Conservation (phyloP, 92 coral and sea anemone genomes). For the Heteractis magnifica region DNA sequence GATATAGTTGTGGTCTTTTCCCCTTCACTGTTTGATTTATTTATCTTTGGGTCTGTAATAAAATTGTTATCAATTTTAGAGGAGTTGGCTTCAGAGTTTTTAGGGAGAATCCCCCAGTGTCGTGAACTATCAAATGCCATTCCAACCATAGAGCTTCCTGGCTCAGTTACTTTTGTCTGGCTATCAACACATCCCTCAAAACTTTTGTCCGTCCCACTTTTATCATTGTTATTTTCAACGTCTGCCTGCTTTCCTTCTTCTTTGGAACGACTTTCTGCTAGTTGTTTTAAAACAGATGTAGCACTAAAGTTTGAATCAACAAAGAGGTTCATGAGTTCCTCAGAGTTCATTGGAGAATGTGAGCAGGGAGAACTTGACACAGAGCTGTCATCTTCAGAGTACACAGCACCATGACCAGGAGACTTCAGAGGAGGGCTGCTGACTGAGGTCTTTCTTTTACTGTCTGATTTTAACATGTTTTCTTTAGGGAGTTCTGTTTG, state of each 20-base stretch:
- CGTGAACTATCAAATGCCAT: not conserved
- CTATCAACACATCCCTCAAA: not conserved
- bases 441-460: constrained; percentile 14
- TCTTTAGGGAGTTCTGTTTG: constrained; percentile 19
- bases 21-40: not conserved
- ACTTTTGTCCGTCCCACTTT: not conserved
- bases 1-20: not conserved
- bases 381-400: constrained; percentile 46
- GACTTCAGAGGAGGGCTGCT: constrained; percentile 25
- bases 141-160: not conserved
- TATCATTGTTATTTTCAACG: not conserved
- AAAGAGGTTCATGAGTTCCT: constrained; percentile 38
- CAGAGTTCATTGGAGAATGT: constrained; percentile 47
- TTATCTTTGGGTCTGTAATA: not conserved
- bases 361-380: constrained; percentile 50
- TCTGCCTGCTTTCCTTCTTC: constrained; percentile 16
- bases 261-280: constrained; percentile 53
- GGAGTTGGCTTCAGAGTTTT: not conserved
- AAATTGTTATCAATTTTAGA: not conserved
- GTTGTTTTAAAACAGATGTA: constrained; percentile 66
- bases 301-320: constrained; percentile 67
- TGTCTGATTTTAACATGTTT: not conserved
- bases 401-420: constrained; percentile 5
- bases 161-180: not conserved
- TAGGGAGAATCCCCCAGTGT: not conserved